Percentiles rank a stretch among this genome's conserved stretches.
Conservation (phyloP, 2,888 invertebrate species). For the Tridacna crocea region DNA sequence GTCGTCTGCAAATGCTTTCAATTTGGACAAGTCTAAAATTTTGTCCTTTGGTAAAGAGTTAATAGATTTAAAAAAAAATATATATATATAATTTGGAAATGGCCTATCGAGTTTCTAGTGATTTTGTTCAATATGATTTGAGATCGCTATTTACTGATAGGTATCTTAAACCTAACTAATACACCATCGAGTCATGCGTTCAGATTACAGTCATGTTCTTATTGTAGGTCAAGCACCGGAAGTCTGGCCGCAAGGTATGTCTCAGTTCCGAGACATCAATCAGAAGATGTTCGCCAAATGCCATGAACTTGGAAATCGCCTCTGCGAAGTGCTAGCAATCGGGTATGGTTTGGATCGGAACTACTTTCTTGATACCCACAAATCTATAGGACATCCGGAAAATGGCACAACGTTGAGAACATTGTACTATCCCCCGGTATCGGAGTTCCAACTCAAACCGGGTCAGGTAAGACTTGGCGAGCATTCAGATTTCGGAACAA, state of each 20-base stretch:
- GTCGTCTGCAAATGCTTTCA: too few relatives aligned
- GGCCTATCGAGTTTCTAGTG: too few relatives aligned
- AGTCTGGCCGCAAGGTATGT: slow-evolving; percentile 2
- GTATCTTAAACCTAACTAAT: not conserved
- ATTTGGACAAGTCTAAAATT: too few relatives aligned
- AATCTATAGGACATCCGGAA: not conserved
- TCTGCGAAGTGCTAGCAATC: slow-evolving; percentile 15
- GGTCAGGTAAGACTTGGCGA: slow-evolving; percentile 65
- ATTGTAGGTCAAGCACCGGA: slow-evolving; percentile 12
- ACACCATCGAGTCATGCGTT: not conserved
- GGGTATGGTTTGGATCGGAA: not conserved
- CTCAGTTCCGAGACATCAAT: not conserved
- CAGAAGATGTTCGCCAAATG: slow-evolving; percentile 7
- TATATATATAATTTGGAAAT: too few relatives aligned
- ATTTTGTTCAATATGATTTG: too few relatives aligned
- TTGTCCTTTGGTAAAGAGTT: too few relatives aligned
- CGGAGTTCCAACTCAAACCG: slow-evolving; percentile 37
- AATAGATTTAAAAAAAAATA: too few relatives aligned
- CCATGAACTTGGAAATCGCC: not conserved
- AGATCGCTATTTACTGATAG: not conserved
- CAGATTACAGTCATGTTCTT: not conserved
- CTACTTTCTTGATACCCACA: slow-evolving; percentile 6
- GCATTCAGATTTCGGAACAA: slow-evolving; percentile 65
- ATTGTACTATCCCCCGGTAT: slow-evolving; percentile 19
- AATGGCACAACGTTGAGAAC: slow-evolving; percentile 5